Evolutionary conservation across 1,140 invertebrate species (phyloP).

Genomic region (Hesperophylax magnus): DNA sequence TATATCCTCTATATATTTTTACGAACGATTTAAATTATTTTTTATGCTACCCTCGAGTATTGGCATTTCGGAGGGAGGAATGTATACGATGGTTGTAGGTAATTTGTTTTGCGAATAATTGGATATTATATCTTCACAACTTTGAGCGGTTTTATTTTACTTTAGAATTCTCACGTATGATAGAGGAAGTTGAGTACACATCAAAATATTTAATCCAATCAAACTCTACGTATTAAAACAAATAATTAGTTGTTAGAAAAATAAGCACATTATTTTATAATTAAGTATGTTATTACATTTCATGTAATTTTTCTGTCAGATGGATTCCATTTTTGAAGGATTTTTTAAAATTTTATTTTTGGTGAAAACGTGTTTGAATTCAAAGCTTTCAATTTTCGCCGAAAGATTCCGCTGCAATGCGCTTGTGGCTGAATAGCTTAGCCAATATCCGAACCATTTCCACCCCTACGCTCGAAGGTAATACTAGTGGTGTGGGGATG

Average conservation of each 20-base stretch:
- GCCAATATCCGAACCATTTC: slow-evolving; percentile 40
- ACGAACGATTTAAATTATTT: slow-evolving; percentile 59
- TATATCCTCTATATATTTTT: slow-evolving; percentile 54
- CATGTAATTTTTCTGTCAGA: too few species aligned
- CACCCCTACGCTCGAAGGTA: neutral
- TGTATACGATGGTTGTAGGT: slow-evolving; percentile 20
- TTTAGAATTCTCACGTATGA: slow-evolving; percentile 15
- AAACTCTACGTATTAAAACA: too few species aligned
- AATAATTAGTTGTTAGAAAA: too few species aligned
- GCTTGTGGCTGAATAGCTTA: slow-evolving; percentile 9
- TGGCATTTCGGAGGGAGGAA: slow-evolving; percentile 32
- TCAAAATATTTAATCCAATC: neutral
- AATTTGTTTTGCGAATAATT: slow-evolving; percentile 43
- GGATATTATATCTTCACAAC: slow-evolving; percentile 23
- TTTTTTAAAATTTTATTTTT: neutral
- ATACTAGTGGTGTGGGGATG: neutral
- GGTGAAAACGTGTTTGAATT: neutral
- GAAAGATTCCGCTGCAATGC: slow-evolving; percentile 33
- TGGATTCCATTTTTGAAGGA: too few species aligned
- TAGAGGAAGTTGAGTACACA: neutral
- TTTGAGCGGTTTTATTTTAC: neutral
- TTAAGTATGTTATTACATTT: too few species aligned
- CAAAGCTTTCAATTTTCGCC: slow-evolving; percentile 11
- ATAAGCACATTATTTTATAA: too few species aligned
- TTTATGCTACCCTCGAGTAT: slow-evolving; percentile 55